Evolutionary conservation across 2,888 invertebrate genomes (phyloP).

Genomic region (Molorchus minor): DNA sequence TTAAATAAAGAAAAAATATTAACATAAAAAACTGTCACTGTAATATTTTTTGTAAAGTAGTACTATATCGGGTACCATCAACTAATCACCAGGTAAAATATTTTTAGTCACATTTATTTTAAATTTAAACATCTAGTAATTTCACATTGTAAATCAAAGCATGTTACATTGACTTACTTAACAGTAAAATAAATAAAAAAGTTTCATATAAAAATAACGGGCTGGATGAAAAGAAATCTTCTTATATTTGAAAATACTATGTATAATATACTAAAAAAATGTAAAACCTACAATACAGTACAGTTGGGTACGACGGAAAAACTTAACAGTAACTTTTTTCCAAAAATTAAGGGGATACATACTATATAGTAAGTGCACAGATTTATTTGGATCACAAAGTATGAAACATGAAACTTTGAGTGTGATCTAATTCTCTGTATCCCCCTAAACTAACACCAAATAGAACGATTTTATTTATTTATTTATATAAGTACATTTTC

Average conservation of each 20-base stretch:
- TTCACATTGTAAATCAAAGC: constrained; percentile 54
- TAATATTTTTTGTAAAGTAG: constrained; percentile 38
- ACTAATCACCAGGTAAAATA: constrained; percentile 45
- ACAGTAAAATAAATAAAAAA: constrained; percentile 50
- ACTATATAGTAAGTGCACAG: constrained; percentile 58
- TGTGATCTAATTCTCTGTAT: constrained; percentile 47
- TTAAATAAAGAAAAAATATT: constrained; percentile 43
- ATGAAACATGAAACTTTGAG: constrained; percentile 55
- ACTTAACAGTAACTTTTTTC: constrained; percentile 25
- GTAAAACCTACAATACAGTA: constrained; percentile 53
- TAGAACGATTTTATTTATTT: constrained; percentile 46
- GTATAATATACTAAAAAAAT: constrained; percentile 50
- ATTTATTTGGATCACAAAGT: constrained; percentile 59
- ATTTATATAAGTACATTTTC: constrained; percentile 55
- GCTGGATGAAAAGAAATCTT: constrained; percentile 42
- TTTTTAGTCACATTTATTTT: constrained; percentile 62
- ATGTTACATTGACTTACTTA: constrained; percentile 52
- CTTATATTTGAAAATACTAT: constrained; percentile 45
- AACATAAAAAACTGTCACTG: constrained; percentile 45
- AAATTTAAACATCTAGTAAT: constrained; percentile 62
- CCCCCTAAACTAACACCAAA: constrained; percentile 54
- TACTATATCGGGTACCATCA: constrained; percentile 43
- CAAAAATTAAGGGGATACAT: constrained; percentile 43
- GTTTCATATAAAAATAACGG: constrained; percentile 45
- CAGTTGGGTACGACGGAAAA: constrained; percentile 39